phyloP scores from a whole-genome alignment of 2,888 invertebrate species.

The Teleiodes luculella region DNA sequence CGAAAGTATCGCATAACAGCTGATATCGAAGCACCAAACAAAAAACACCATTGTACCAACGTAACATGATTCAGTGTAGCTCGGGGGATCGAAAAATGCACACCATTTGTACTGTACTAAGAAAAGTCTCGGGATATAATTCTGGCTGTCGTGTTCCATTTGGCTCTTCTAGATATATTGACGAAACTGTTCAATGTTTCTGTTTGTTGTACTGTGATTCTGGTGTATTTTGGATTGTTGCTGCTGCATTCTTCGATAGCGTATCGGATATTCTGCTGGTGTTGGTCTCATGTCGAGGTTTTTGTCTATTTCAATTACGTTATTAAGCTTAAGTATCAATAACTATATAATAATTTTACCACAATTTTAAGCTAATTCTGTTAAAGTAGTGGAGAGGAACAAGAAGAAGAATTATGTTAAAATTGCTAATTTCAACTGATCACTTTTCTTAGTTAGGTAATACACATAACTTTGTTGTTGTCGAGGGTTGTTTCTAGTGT shows the following conservation, averaged over 20 bases:
- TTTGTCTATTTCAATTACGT: too few species aligned
- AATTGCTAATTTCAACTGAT: too few species aligned
- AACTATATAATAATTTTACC: too few species aligned
- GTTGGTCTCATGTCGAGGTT: neutral
- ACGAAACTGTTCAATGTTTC: conserved; percentile 3
- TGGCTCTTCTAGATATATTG: conserved; percentile 2
- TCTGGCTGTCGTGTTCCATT: conserved; percentile 4
- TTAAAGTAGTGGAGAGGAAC: too few species aligned
- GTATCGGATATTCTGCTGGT: neutral
- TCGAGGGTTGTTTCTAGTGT: too few species aligned
- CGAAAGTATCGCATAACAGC: neutral
- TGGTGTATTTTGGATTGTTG: neutral
- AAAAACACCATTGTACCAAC: neutral
- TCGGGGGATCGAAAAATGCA: neutral
- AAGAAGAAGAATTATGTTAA: too few species aligned
- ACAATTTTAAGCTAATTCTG: too few species aligned
- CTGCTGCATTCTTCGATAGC: neutral
- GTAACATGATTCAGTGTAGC: conserved; percentile 1
- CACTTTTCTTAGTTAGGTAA: too few species aligned
- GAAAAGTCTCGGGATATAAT: neutral
- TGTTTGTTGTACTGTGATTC: neutral
- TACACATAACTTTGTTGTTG: too few species aligned
- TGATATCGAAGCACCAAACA: neutral
- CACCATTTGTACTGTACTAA: neutral
- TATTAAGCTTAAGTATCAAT: too few species aligned